These are phyloP conservation scores for Garra rufa DNA, from an alignment of 2,113 vertebrate genomes.

Conservation along the genomic window DNA sequence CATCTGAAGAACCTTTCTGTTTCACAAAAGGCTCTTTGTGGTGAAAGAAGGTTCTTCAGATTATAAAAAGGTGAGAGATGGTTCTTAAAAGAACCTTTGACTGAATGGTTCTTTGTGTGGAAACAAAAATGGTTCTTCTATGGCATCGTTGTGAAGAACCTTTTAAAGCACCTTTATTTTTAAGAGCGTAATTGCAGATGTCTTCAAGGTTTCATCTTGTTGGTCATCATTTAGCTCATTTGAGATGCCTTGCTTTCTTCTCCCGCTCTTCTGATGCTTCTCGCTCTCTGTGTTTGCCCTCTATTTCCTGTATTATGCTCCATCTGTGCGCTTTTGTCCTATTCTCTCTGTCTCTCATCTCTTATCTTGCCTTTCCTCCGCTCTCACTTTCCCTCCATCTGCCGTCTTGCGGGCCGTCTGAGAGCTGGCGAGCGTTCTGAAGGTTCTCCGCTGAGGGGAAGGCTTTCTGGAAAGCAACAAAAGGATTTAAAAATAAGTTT, in stretches of 20 bases:
- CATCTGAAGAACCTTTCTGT: too few species aligned
- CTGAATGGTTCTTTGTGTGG: too few species aligned
- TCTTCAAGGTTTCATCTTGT: too few species aligned
- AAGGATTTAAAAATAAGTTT: conserved; percentile 58
- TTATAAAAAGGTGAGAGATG: too few species aligned
- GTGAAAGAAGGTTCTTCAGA: too few species aligned
- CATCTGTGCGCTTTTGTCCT: conserved; percentile 19
- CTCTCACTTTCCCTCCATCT: conserved; percentile 51
- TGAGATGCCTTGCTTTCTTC: not conserved
- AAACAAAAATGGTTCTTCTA: too few species aligned
- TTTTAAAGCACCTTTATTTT: too few species aligned
- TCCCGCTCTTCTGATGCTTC: not conserved
- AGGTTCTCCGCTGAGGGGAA: conserved; percentile 44
- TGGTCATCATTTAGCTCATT: not conserved
- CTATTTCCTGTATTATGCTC: not conserved
- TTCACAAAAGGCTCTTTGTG: too few species aligned
- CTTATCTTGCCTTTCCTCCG: not conserved
- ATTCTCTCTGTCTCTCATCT: not conserved
- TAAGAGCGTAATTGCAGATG: too few species aligned
- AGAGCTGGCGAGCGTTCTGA: conserved; percentile 49
- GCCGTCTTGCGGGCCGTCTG: conserved; percentile 41
- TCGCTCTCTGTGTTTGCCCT: not conserved
- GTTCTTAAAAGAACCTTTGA: too few species aligned
- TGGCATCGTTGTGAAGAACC: too few species aligned
- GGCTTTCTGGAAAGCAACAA: conserved; percentile 55